Evolutionary conservation across 2,888 invertebrate species (phyloP).

Genomic region (Leptinotarsa haldemani): DNA sequence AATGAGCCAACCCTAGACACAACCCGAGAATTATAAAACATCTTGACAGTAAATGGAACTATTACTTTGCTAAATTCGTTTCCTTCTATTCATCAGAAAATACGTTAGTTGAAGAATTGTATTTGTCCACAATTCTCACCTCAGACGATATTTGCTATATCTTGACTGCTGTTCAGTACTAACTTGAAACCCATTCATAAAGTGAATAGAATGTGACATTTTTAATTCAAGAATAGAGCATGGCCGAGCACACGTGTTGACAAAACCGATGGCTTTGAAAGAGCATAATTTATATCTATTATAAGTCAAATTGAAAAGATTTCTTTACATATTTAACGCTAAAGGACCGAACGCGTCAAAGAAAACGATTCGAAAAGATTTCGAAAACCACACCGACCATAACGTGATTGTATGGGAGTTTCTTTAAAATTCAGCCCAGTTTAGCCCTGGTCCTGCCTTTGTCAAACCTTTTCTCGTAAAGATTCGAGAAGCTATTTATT

Average conservation of each 20-base stretch:
- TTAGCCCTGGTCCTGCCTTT: constrained; percentile 55
- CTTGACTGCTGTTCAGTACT: constrained; percentile 42
- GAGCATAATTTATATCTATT: constrained; percentile 62
- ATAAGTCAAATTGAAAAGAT: constrained; percentile 54
- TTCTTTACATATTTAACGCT: constrained; percentile 48
- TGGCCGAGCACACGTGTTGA: constrained; percentile 60
- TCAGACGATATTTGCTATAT: constrained; percentile 43
- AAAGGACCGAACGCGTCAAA: constrained; percentile 48
- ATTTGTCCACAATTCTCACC: constrained; percentile 41
- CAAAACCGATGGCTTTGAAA: constrained; percentile 61
- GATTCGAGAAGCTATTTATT: constrained; percentile 36
- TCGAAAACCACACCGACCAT: constrained; percentile 61
- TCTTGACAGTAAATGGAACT: constrained; percentile 18
- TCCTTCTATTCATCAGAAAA: constrained; percentile 19
- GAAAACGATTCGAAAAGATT: constrained; percentile 55
- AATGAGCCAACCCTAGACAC: not conserved
- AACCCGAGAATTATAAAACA: constrained; percentile 12
- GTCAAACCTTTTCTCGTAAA: constrained; percentile 52
- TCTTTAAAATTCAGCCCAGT: constrained; percentile 54
- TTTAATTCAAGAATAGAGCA: constrained; percentile 42
- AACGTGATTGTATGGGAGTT: constrained; percentile 49
- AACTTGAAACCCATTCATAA: constrained; percentile 44
- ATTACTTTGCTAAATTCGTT: constrained; percentile 18
- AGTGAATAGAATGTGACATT: constrained; percentile 40
- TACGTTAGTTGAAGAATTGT: constrained; percentile 35